phyloP scores from a whole-genome alignment of 2,888 invertebrate species.

The Cordilura impudica region DNA sequence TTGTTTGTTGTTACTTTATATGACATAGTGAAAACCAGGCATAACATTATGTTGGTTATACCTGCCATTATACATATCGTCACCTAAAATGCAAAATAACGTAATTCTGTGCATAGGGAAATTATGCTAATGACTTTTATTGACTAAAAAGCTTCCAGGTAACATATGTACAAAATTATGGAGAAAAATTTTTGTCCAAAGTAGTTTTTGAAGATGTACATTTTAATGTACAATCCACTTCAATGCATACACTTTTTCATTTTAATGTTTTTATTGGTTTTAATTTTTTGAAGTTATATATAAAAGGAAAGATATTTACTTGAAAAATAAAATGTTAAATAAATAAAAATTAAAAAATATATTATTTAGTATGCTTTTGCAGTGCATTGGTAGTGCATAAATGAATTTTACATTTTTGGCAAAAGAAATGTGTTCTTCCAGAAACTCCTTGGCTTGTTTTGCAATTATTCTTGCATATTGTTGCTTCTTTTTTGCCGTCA shows the following conservation, averaged over 20 bases:
- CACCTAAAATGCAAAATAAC: no score
- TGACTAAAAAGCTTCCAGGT: no score
- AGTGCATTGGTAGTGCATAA: background rate
- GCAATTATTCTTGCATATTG: constrained; percentile 12
- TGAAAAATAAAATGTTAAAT: background rate
- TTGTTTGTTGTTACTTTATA: no score
- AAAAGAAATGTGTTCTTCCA: constrained; percentile 11
- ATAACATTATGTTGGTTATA: no score
- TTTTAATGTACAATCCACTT: constrained; percentile 19
- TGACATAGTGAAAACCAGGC: no score
- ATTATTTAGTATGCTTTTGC: constrained; percentile 9
- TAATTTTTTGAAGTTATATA: background rate
- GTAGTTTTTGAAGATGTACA: constrained; percentile 6
- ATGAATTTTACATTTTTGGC: constrained; percentile 5
- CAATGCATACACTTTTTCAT: background rate
- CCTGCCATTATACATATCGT: no score
- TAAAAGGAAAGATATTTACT: background rate
- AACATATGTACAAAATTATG: background rate
- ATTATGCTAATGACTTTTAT: no score
- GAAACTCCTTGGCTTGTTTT: background rate
- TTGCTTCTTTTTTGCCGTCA: constrained; percentile 10
- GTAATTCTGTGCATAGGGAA: no score
- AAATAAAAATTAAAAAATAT: background rate
- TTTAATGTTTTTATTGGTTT: constrained; percentile 13
- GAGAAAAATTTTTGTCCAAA: background rate